Conservation (phyloP, 2,888 invertebrate species). For the Escarpia spicata region DNA sequence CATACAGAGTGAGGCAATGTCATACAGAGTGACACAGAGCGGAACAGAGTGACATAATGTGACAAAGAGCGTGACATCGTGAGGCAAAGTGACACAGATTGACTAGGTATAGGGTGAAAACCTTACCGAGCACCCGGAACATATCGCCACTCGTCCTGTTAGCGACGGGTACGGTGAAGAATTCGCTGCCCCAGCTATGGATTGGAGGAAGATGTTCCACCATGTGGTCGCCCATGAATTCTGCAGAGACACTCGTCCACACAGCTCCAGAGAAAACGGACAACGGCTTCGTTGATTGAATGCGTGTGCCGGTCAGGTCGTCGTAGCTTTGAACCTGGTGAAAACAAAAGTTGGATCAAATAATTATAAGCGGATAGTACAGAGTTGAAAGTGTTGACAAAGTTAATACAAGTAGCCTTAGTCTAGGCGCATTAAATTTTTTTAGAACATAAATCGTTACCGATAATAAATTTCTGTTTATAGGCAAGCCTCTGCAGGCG, state of each 20-base stretch:
- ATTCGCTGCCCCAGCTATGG: constrained; percentile 53
- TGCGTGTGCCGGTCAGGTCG: constrained; percentile 52
- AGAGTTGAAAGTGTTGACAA: not conserved
- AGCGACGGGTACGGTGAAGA: constrained; percentile 52
- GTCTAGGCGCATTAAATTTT: too few relatives aligned
- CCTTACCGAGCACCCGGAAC: constrained; percentile 45
- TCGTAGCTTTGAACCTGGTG: constrained; percentile 38
- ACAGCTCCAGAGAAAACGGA: constrained; percentile 52
- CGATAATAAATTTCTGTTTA: not conserved
- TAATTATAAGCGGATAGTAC: not conserved
- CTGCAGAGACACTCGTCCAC: constrained; percentile 46
- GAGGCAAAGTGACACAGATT: too few relatives aligned
- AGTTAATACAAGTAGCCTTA: not conserved
- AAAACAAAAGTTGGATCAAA: not conserved
- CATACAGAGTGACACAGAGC: too few relatives aligned
- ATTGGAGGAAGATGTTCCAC: constrained; percentile 50
- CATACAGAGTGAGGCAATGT: too few relatives aligned
- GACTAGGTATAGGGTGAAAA: too few relatives aligned
- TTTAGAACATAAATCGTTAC: not conserved
- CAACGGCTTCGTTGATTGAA: constrained; percentile 46
- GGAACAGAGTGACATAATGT: too few relatives aligned
- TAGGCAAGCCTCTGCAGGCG: not conserved
- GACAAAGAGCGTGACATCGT: too few relatives aligned
- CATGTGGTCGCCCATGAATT: constrained; percentile 50
- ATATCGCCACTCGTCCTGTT: constrained; percentile 51